Evolutionary conservation across 2,113 vertebrate genomes (phyloP).

Genomic region (Pao palembangensis): DNA sequence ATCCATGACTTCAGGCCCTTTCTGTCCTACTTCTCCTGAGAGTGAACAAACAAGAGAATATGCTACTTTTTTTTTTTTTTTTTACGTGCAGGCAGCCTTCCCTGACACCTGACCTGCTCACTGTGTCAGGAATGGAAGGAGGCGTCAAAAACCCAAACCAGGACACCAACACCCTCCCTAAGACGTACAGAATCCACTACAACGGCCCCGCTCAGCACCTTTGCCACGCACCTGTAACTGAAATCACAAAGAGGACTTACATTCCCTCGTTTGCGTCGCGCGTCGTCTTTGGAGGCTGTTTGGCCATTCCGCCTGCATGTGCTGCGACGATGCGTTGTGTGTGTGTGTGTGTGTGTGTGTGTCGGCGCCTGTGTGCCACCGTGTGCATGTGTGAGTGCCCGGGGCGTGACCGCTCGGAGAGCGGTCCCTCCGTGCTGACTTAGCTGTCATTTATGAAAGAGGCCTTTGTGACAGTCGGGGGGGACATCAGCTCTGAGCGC

Average conservation of each 20-base stretch:
- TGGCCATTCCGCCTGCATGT: constrained; percentile 52
- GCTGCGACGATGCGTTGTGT: constrained; percentile 44
- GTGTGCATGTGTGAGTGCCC: constrained; percentile 45
- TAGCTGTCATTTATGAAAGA: constrained; percentile 68
- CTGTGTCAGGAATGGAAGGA: constrained; percentile 1
- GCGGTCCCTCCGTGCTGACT: constrained; percentile 63
- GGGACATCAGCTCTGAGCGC: constrained; percentile 54
- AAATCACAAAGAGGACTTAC: constrained; percentile 60
- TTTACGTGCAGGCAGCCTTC: constrained; percentile 13
- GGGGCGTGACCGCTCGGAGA: constrained; percentile 53
- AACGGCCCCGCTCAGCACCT: not conserved
- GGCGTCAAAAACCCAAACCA: not conserved
- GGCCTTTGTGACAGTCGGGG: constrained; percentile 61
- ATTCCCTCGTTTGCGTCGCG: constrained; percentile 39
- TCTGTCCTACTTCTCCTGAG: constrained; percentile 66
- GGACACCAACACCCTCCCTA: not conserved
- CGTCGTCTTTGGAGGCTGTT: constrained; percentile 52
- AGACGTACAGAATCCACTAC: not conserved
- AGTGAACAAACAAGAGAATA: constrained; percentile 52
- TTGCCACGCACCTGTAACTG: not conserved
- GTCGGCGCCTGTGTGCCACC: constrained; percentile 30
- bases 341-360: constrained; percentile 20
- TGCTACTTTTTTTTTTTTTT: constrained; percentile 17
- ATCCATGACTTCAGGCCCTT: constrained; percentile 54
- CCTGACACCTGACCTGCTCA: constrained; percentile 16